Conservation (phyloP, 2,113 vertebrate species). For the Aix galericulata region DNA sequence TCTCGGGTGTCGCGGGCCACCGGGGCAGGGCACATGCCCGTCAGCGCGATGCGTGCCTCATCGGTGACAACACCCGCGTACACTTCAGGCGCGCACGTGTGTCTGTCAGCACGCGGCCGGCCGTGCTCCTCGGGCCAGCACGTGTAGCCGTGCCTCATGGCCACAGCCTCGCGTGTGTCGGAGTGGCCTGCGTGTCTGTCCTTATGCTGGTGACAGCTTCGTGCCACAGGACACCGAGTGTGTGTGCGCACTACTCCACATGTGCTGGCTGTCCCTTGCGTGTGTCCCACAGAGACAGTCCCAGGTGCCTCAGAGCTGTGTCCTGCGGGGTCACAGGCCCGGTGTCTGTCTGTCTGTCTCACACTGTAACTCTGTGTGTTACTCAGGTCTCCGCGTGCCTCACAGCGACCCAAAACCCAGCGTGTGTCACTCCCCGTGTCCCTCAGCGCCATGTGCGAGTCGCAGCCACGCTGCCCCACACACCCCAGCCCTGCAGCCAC, state of each 20-base stretch:
- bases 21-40: neutral
- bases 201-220: neutral
- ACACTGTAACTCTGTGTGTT: neutral
- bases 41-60: neutral
- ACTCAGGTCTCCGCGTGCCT: neutral
- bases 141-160: neutral
- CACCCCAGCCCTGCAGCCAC: too few species aligned
- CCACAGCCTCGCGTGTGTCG: rapidly evolving
- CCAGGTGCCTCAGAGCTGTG: neutral
- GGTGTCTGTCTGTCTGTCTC: neutral
- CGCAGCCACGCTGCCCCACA: neutral
- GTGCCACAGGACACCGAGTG: rapidly evolving
- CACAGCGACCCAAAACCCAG: neutral
- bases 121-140: neutral
- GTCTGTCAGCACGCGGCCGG: neutral
- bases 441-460: neutral
- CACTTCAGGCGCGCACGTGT: neutral
- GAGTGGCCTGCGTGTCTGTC: neutral
- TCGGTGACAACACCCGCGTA: neutral
- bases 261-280: neutral
- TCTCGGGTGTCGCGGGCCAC: neutral
- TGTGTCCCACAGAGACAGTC: neutral
- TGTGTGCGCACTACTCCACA: rapidly evolving
- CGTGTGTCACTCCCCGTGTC: too few species aligned
- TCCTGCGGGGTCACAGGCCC: rapidly evolving